A percentile compares a stretch with the other conserved stretches of the same genome.
Conservation (phyloP, 2,113 vertebrate genomes). For the Pterophyllum scalare region DNA sequence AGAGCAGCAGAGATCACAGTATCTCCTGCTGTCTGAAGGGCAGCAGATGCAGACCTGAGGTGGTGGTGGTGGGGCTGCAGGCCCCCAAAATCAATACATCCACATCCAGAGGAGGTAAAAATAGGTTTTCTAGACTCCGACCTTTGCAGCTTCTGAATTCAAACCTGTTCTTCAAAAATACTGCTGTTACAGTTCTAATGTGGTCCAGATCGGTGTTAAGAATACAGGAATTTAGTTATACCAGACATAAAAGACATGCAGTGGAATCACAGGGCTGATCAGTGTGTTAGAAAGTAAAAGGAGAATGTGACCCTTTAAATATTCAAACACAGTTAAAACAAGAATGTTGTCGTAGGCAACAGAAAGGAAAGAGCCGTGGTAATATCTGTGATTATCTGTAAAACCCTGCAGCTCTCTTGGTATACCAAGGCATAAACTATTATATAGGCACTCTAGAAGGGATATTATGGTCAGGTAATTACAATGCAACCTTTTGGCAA, state of each 20-base stretch:
- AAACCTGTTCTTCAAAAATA: neutral
- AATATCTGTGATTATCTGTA: neutral
- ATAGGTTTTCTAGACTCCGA: neutral
- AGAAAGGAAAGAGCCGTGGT: neutral
- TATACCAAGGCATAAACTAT: neutral
- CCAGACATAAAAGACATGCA: neutral
- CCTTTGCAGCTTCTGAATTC: neutral
- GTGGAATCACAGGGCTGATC: neutral
- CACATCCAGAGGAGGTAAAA: neutral
- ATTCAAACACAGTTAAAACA: neutral
- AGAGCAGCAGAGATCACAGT: slow-evolving; percentile 25
- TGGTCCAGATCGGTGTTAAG: neutral
- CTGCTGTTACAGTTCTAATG: neutral
- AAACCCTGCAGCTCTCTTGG: neutral
- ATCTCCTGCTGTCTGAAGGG: slow-evolving; percentile 27
- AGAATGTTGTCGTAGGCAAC: neutral
- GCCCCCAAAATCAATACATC: neutral
- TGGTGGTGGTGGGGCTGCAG: neutral
- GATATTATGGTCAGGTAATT: neutral
- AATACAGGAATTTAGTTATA: neutral
- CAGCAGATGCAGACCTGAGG: slow-evolving; percentile 1
- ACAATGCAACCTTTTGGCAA: neutral
- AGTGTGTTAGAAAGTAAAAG: neutral
- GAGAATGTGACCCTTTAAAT: neutral
- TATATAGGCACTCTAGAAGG: neutral